A percentile compares a stretch with the other conserved stretches of the same genome.
Conservation (phyloP, 2,113 vertebrate genomes). For the Etheostoma cragini region DNA sequence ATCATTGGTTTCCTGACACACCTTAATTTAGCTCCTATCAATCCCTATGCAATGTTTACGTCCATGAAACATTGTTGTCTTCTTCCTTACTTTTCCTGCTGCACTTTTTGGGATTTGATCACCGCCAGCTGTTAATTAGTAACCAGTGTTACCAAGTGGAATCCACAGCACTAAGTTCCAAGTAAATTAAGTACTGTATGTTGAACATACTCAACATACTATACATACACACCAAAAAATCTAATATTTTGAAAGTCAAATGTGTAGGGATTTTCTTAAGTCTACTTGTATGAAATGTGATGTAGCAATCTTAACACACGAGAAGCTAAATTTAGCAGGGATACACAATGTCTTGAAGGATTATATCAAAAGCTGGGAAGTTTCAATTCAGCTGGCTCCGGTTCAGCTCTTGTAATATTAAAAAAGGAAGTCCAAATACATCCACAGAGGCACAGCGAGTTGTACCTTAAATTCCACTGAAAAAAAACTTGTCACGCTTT, state of each 20-base stretch:
- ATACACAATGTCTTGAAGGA: constrained; percentile 6
- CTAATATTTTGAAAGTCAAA: background rate
- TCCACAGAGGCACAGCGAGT: constrained; percentile 1
- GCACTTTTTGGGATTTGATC: too few relatives aligned
- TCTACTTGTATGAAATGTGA: background rate
- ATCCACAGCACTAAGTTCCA: background rate
- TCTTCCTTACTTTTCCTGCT: too few relatives aligned
- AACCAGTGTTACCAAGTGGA: too few relatives aligned
- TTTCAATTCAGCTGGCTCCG: constrained; percentile 16
- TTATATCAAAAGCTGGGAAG: constrained; percentile 11
- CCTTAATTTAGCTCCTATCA: too few relatives aligned
- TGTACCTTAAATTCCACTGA: constrained; percentile 36
- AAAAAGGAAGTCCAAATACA: constrained; percentile 24
- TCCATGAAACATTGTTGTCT: too few relatives aligned
- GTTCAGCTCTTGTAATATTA: constrained; percentile 3
- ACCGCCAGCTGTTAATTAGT: too few relatives aligned
- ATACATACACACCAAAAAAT: background rate
- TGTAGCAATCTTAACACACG: background rate
- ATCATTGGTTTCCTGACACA: background rate
- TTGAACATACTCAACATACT: too few relatives aligned
- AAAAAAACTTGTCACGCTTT: constrained; percentile 25
- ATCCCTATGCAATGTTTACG: too few relatives aligned
- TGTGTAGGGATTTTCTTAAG: background rate
- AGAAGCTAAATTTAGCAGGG: constrained; percentile 5
- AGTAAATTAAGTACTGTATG: background rate